Conservation (phyloP, 2,888 invertebrate genomes). For the Caenorhabditis macrosperma region DNA sequence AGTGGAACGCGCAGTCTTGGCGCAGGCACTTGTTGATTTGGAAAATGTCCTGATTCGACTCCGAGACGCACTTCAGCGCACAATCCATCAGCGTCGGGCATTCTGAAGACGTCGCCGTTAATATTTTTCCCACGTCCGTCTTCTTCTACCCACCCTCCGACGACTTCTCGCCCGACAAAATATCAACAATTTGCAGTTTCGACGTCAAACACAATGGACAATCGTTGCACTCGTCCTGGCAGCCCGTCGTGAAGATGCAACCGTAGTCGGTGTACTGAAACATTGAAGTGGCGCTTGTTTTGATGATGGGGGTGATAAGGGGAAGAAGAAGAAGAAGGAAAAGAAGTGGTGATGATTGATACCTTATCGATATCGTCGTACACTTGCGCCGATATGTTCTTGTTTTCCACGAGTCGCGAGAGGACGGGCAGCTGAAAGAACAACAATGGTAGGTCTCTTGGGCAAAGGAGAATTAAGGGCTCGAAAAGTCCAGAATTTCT, state of each 20-base stretch:
- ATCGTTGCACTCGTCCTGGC: conserved; percentile 75
- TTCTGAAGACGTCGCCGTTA: conserved; percentile 61
- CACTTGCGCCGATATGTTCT: conserved; percentile 69
- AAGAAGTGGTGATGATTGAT: conserved; percentile 30
- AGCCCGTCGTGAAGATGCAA: conserved; percentile 77
- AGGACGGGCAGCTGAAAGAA: conserved; percentile 62
- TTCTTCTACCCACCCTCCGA: conserved; percentile 62
- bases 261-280: conserved; percentile 76
- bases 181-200: conserved; percentile 75
- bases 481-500: too few relatives aligned
- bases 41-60: conserved; percentile 71
- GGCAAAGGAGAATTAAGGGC: too few relatives aligned
- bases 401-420: conserved; percentile 65
- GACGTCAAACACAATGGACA: conserved; percentile 74
- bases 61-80: conserved; percentile 72
- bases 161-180: conserved; percentile 71
- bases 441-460: too few relatives aligned
- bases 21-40: conserved; percentile 75
- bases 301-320: too few relatives aligned
- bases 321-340: not conserved
- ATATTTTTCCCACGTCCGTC: too few relatives aligned
- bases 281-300: too few relatives aligned
- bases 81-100: conserved; percentile 75
- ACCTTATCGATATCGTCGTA: conserved; percentile 77
- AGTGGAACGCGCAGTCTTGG: conserved; percentile 76